phyloP scores from a whole-genome alignment of 2,113 vertebrate genomes.

The Mustela nigripes region DNA sequence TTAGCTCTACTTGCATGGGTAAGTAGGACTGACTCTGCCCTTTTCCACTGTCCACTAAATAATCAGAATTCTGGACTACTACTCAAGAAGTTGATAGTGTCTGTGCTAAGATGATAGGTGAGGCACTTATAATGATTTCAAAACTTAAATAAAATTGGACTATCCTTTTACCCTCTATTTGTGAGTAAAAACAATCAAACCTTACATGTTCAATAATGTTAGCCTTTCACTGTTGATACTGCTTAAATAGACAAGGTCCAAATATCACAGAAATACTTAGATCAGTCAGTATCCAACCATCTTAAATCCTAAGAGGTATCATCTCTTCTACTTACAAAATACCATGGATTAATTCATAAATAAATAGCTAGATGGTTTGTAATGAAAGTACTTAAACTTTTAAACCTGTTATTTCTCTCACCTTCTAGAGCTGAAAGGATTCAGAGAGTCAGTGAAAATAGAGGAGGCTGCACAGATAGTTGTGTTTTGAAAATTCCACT shows the following conservation, averaged over 20 bases:
- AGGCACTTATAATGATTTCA: not conserved
- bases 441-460: not conserved
- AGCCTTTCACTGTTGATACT: not conserved
- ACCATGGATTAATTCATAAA: not conserved
- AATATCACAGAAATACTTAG: not conserved
- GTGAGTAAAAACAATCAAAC: not conserved
- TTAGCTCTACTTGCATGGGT: not conserved
- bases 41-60: not conserved
- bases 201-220: not conserved
- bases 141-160: constrained; percentile 4
- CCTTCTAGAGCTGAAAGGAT: not conserved
- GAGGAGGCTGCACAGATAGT: accelerated
- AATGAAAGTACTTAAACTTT: not conserved
- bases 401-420: not conserved
- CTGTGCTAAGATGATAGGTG: not conserved
- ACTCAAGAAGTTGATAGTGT: not conserved
- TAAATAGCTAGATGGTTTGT: not conserved
- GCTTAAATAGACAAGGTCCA: not conserved
- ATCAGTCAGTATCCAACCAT: not conserved
- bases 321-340: not conserved
- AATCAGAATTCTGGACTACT: not conserved
- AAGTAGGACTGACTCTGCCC: accelerated
- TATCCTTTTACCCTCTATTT: not conserved
- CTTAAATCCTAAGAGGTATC: not conserved
- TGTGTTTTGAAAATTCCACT: not conserved